Evolutionary conservation across 2,113 vertebrate species (phyloP).

Genomic region (Eurypyga helias): DNA sequence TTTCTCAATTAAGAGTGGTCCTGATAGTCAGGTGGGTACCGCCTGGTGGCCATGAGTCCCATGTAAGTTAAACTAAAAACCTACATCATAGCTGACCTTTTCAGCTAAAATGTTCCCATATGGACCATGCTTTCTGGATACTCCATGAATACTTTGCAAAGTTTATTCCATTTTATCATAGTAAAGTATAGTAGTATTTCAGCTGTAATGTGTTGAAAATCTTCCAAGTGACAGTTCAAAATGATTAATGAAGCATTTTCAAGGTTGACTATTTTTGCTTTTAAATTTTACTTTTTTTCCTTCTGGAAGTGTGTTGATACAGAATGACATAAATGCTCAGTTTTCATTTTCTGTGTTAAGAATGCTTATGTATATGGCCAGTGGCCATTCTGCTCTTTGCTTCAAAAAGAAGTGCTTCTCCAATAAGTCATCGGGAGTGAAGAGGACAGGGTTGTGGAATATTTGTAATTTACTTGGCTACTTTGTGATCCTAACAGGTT

Average conservation of each 20-base stretch:
- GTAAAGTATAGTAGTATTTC: neutral
- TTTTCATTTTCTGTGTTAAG: neutral
- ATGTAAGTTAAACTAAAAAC: neutral
- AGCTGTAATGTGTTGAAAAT: neutral
- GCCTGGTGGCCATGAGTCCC: neutral
- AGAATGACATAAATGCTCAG: neutral
- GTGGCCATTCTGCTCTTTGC: neutral
- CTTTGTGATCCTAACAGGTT: neutral
- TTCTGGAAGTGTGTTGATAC: neutral
- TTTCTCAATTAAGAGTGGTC: neutral
- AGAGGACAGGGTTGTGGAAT: neutral
- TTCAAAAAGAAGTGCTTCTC: neutral
- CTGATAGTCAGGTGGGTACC: neutral
- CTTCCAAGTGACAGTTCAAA: neutral
- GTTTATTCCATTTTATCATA: neutral
- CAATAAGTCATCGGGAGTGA: neutral
- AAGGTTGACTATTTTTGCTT: neutral
- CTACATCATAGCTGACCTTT: accelerated
- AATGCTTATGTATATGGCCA: neutral
- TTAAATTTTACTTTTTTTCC: neutral
- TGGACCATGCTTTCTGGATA: accelerated
- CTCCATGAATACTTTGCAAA: neutral
- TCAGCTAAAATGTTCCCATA: neutral
- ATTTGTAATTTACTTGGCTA: neutral
- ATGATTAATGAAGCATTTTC: neutral